A percentile compares a stretch with the other conserved stretches of the same genome.
Conservation (phyloP, 2,888 invertebrate species). For the Ceraclea dissimilis region DNA sequence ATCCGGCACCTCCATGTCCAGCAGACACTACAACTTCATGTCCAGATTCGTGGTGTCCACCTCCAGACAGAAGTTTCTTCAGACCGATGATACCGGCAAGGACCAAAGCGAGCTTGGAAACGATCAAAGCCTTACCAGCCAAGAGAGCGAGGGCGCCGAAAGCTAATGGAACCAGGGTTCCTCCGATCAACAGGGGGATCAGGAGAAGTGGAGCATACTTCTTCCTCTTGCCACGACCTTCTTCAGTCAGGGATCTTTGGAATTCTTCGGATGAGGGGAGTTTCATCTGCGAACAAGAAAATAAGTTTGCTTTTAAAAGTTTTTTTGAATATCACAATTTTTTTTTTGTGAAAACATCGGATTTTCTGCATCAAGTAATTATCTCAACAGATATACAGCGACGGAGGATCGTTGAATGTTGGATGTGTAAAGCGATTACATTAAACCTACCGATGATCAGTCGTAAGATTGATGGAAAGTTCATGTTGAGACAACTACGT, state of each 20-base stretch:
- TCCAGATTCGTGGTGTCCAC: slow-evolving; percentile 55
- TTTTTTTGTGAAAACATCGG: too few relatives aligned
- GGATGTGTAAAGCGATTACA: too few relatives aligned
- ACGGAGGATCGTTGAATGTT: too few relatives aligned
- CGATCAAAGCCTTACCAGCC: slow-evolving; percentile 79
- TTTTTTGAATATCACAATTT: too few relatives aligned
- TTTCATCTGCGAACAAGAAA: slow-evolving; percentile 51
- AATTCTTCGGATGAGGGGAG: slow-evolving; percentile 61
- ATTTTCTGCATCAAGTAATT: too few relatives aligned
- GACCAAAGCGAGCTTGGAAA: slow-evolving; percentile 75
- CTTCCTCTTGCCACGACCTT: slow-evolving; percentile 64
- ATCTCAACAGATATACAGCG: too few relatives aligned
- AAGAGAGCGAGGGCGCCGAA: slow-evolving; percentile 74
- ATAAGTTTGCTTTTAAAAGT: neutral
- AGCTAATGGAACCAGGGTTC: slow-evolving; percentile 73
- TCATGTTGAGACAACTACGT: neutral
- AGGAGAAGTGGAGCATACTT: slow-evolving; percentile 67
- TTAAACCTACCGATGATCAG: too few relatives aligned
- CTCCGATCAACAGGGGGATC: slow-evolving; percentile 71
- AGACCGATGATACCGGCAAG: slow-evolving; percentile 77
- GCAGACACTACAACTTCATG: slow-evolving; percentile 67
- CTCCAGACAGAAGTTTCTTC: slow-evolving; percentile 70
- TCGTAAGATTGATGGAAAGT: too few relatives aligned
- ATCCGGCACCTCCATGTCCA: slow-evolving; percentile 61
- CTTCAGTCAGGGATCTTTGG: slow-evolving; percentile 53